Evolutionary conservation across 2,888 invertebrate species (phyloP), one percentile per base, ranked within the genome.

Genomic region (Hemithea aestivaria): DNA sequence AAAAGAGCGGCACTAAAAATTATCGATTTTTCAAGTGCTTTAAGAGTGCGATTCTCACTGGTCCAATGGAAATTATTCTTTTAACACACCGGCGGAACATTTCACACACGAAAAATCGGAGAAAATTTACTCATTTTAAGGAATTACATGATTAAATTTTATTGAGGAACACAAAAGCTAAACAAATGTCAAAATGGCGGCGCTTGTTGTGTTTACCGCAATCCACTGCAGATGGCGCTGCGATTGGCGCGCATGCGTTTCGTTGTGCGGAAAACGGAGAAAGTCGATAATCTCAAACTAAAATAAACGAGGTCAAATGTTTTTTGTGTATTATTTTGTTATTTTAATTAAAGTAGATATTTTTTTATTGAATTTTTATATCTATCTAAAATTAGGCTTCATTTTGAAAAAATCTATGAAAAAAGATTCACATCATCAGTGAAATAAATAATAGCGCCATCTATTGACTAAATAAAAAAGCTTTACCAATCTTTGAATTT

Each of bases 111-210:
- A 54, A 73, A 72, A 65, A 56, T 52, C 45, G 51, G 56, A 60
- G 40, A 56, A 61, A 66, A 56, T 54, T 43, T 52, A 48, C 55
- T 58, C 48, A 58, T 60, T 53, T 60, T 53, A 50, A 53, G 46
- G 64, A 73, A 73, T 77, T 73, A 78, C 68, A 75, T 71, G 70
- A 62, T 78, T 78, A 73, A 62, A 61, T 67, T 70, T 62, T 56
- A 67, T 54, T 58, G 62, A 53, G 60, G 66, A 77, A 85, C 78
- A 84, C 84, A 87, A 87, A 73, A 85, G 84, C 85, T 76, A 84
- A 87, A 84, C 87, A 88, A 87, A 85, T 84, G 87, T 87, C 84
- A 88, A 88, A 87, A 88, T 87, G 87, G 87, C 87, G 87, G 87
- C 85, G 78, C 69, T 66, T 73, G 66, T 68, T 44, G 56, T 55